These are phyloP conservation scores for Clivina fossor DNA, from an alignment of 2,888 invertebrate species.

Conservation along the genomic window DNA sequence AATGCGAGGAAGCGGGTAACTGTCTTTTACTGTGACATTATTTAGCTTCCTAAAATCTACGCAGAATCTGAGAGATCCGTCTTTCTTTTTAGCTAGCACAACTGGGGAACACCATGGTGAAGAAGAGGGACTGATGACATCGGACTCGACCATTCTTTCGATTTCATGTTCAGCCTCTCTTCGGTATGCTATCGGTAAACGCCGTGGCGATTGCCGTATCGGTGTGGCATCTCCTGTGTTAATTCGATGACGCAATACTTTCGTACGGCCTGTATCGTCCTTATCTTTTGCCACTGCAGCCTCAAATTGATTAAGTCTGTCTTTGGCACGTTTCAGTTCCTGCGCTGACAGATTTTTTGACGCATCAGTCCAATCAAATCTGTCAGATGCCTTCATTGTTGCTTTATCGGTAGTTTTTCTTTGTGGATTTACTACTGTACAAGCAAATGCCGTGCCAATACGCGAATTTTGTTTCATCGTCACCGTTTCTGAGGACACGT, in stretches of 20 bases:
- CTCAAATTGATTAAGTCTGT: not conserved
- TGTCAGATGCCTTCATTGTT: no score
- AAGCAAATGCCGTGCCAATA: not conserved
- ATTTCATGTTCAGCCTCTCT: not conserved
- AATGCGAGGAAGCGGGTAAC: conserved; percentile 1
- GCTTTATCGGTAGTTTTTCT: not conserved
- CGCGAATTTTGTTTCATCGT: not conserved
- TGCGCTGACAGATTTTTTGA: not conserved
- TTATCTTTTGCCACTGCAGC: conserved; percentile 3
- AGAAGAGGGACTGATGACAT: not conserved
- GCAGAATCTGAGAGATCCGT: conserved; percentile 1
- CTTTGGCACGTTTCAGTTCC: not conserved
- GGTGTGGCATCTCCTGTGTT: not conserved
- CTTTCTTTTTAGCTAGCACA: not conserved
- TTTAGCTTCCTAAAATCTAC: conserved; percentile 5
- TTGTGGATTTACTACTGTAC: not conserved
- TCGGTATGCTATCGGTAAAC: not conserved
- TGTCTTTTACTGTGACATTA: conserved; percentile 1
- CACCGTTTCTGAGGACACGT: not conserved
- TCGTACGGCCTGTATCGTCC: not conserved
- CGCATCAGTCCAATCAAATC: conserved; percentile 3
- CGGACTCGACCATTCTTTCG: not conserved
- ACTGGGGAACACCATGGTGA: conserved; percentile 3
- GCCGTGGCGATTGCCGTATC: not conserved
- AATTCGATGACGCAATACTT: not conserved